A percentile compares a stretch with the other conserved stretches of the same genome.
These are phyloP conservation scores for Rhegmatorhina hoffmannsi DNA, from an alignment of 2,113 vertebrate genomes.

Conservation along the genomic window DNA sequence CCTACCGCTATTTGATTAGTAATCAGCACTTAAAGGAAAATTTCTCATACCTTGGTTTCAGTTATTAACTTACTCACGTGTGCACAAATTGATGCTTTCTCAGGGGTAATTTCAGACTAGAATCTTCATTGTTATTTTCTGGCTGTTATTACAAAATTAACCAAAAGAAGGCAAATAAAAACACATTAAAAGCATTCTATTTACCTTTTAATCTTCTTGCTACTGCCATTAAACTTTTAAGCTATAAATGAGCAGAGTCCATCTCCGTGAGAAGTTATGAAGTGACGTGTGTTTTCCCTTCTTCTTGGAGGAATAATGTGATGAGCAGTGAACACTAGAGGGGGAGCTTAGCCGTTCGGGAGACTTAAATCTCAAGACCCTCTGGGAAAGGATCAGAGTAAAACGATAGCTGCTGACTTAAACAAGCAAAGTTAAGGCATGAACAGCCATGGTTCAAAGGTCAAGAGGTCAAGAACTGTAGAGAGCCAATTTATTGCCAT, in stretches of 20 bases:
- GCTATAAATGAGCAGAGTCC: neutral
- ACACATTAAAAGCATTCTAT: neutral
- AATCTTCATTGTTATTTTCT: neutral
- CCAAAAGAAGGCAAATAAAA: neutral
- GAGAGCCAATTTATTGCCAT: constrained; percentile 81
- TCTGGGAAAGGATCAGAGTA: constrained; percentile 73
- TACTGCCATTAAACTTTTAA: neutral
- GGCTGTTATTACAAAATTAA: neutral
- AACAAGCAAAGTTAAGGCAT: constrained; percentile 78
- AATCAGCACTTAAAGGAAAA: constrained; percentile 12
- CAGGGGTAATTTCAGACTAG: neutral
- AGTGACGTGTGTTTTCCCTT: constrained; percentile 32
- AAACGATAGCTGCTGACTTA: constrained; percentile 75
- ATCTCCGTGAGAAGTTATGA: constrained; percentile 41
- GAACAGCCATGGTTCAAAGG: constrained; percentile 84
- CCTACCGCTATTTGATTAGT: neutral
- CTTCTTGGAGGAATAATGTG: constrained; percentile 73
- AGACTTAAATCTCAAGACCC: constrained; percentile 68
- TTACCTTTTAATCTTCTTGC: constrained; percentile 17
- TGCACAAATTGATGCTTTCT: neutral
- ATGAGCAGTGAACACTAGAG: constrained; percentile 94
- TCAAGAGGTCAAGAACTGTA: constrained; percentile 83
- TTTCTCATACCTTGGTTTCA: neutral
- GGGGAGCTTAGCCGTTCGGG: constrained; percentile 92
- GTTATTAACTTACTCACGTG: neutral